Percentiles rank a stretch among this genome's conserved stretches.
Conservation (phyloP, 2,888 invertebrate species). For the Gymnoscelis rufifasciata region DNA sequence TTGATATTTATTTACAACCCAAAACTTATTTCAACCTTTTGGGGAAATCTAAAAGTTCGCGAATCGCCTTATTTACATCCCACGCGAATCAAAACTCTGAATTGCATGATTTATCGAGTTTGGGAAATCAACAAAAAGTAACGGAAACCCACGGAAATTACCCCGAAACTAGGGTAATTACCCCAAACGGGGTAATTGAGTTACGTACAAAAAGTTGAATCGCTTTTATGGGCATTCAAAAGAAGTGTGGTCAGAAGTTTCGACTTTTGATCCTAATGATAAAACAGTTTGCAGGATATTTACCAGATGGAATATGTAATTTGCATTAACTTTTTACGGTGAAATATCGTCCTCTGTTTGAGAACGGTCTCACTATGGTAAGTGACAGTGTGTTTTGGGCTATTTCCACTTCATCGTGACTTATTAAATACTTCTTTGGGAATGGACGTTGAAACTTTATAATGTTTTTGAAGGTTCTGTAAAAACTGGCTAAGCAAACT, state of each 20-base stretch:
- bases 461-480: no score
- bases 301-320: no score
- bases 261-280: no score
- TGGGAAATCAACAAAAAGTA: constrained; percentile 13
- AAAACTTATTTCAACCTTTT: not conserved
- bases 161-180: constrained; percentile 30
- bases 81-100: constrained; percentile 17
- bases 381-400: no score
- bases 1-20: not conserved
- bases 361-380: no score
- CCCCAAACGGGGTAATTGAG: constrained; percentile 27
- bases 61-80: constrained; percentile 1
- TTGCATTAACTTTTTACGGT: no score
- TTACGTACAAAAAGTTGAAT: constrained; percentile 29
- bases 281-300: no score
- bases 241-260: not conserved
- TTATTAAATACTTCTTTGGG: no score
- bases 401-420: no score
- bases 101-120: constrained; percentile 22
- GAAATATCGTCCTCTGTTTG: no score
- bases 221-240: constrained; percentile 19
- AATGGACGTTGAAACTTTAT: no score
- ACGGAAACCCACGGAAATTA: constrained; percentile 17
- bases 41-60: not conserved
- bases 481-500: no score